A percentile compares a stretch with the other conserved stretches of the same genome.
phyloP scores from a whole-genome alignment of 2,888 invertebrate genomes.

The Beris morrisii region DNA sequence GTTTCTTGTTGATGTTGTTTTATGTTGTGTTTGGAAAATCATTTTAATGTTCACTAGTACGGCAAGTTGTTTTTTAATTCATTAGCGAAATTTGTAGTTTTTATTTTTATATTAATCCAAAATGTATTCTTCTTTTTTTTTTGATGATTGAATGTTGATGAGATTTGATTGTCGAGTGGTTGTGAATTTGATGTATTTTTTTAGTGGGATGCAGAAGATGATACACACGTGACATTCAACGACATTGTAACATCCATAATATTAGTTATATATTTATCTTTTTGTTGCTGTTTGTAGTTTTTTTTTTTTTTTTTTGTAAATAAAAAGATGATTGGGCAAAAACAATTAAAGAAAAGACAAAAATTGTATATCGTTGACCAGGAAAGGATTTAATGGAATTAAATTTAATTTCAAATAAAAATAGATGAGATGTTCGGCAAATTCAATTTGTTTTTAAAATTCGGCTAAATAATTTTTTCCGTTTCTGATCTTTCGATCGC shows the following conservation, averaged over 20 bases:
- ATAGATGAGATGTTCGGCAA: not conserved
- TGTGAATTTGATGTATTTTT: conserved; percentile 1
- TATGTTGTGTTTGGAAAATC: too few relatives aligned
- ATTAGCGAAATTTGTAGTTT: too few relatives aligned
- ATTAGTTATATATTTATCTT: not conserved
- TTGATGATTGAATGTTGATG: too few relatives aligned
- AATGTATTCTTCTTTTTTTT: too few relatives aligned
- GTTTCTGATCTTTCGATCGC: too few relatives aligned
- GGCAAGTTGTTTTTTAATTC: too few relatives aligned
- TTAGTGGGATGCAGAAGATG: conserved; percentile 23
- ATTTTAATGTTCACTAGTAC: too few relatives aligned
- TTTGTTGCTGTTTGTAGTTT: conserved; percentile 17
- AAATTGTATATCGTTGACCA: not conserved
- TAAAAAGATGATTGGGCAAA: conserved; percentile 10
- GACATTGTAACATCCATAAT: conserved; percentile 22
- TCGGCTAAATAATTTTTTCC: too few relatives aligned
- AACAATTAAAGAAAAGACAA: conserved; percentile 14
- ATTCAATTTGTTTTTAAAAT: too few relatives aligned
- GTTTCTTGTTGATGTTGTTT: too few relatives aligned
- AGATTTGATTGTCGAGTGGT: too few relatives aligned
- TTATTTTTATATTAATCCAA: too few relatives aligned
- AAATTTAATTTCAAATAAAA: not conserved
- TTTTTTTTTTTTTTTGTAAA: conserved; percentile 40
- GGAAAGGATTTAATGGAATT: not conserved
- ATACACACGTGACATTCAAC: conserved; percentile 30